Conservation (phyloP, 1,140 invertebrate genomes). For the Drosophila micromelanica region DNA sequence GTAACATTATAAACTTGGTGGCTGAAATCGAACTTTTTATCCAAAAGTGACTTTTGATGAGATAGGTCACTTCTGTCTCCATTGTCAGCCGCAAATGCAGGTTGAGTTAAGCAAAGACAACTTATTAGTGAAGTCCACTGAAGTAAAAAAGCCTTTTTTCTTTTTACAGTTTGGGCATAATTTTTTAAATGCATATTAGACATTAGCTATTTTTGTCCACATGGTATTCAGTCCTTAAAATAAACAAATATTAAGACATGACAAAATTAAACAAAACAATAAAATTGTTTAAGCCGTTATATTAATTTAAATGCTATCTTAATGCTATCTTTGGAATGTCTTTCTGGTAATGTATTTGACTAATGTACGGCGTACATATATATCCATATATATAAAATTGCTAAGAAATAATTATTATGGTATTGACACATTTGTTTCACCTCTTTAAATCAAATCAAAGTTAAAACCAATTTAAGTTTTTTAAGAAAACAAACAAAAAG, state of each 20-base stretch:
- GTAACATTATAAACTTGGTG: conserved; percentile 93
- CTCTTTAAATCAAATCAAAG: too few species aligned
- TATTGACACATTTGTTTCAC: too few species aligned
- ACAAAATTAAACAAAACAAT: too few species aligned
- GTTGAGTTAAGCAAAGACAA: conserved; percentile 51
- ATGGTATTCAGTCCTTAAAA: conserved; percentile 69
- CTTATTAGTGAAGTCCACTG: conserved; percentile 60
- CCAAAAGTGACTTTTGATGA: conserved; percentile 20
- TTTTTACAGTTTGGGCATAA: conserved; percentile 68
- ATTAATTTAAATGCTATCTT: too few species aligned
- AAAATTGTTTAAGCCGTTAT: too few species aligned
- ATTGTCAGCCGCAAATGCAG: conserved; percentile 45
- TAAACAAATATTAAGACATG: background rate
- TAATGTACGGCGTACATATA: too few species aligned
- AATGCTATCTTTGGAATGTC: too few species aligned
- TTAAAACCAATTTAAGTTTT: too few species aligned
- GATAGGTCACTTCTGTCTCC: conserved; percentile 29
- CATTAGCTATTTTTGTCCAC: conserved; percentile 64
- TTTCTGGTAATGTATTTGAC: too few species aligned
- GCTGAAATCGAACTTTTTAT: conserved; percentile 87
- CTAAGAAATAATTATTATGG: too few species aligned
- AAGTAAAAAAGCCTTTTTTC: conserved; percentile 54
- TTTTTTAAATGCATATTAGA: conserved; percentile 80
- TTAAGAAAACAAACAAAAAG: too few species aligned
- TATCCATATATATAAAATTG: too few species aligned